Percentiles rank a stretch among this genome's conserved stretches.
These are phyloP conservation scores for Pinna nobilis DNA, from an alignment of 1,140 invertebrate species.

Conservation along the genomic window DNA sequence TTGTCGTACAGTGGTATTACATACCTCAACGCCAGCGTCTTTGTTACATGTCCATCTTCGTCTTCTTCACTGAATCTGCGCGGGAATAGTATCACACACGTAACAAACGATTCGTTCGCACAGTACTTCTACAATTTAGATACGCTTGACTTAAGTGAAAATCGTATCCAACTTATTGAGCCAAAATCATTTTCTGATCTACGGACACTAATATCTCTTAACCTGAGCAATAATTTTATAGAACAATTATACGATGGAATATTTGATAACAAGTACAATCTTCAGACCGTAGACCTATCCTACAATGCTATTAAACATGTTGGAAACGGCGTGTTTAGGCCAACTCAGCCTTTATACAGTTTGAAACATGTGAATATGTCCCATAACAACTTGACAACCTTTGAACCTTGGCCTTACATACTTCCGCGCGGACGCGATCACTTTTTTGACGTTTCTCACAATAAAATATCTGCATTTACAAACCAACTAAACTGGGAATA, in stretches of 20 bases:
- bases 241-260: conserved; percentile 1
- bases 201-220: background rate
- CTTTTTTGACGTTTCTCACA: conserved; percentile 33
- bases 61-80: background rate
- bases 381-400: conserved; percentile 17
- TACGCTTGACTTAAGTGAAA: conserved; percentile 12
- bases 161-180: conserved; percentile 14
- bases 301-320: conserved; percentile 29
- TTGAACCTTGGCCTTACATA: conserved; percentile 40
- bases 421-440: background rate
- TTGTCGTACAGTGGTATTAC: background rate
- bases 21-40: background rate
- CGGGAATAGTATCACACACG: conserved; percentile 15
- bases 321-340: conserved; percentile 19
- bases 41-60: background rate
- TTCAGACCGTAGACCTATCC: conserved; percentile 24
- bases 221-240: conserved; percentile 22
- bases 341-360: background rate
- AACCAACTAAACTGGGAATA: conserved; percentile 33
- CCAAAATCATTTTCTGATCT: conserved; percentile 11
- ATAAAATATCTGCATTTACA: conserved; percentile 26
- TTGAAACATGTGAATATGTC: conserved; percentile 17
- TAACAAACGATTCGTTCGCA: background rate
- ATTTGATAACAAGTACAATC: background rate
- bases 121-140: conserved; percentile 6